Evolutionary conservation across 2,888 invertebrate species (phyloP).

Genomic region (Spialia ferax): DNA sequence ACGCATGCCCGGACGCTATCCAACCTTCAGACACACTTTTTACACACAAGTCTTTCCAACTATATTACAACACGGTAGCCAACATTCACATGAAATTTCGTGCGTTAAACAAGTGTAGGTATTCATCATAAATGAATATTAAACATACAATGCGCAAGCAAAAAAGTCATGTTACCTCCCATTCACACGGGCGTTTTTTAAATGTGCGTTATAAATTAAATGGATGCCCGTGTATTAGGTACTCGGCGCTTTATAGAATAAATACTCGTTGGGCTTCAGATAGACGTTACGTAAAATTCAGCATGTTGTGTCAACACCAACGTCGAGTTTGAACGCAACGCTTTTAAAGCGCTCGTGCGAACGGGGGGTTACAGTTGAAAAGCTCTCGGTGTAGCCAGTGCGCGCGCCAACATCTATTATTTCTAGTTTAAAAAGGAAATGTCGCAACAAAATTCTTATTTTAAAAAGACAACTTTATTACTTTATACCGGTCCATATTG

Average conservation of each 20-base stretch:
- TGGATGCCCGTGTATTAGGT: no score
- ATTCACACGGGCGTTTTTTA: no score
- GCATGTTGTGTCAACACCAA: no score
- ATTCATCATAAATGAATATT: no score
- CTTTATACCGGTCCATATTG: conserved; percentile 62
- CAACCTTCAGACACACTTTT: conserved; percentile 46
- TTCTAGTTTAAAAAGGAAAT: conserved; percentile 42
- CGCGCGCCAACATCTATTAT: conserved; percentile 34
- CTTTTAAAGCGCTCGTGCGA: no score
- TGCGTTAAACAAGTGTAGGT: no score
- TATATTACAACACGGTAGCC: conserved; percentile 18
- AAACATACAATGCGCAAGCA: conserved; percentile 21
- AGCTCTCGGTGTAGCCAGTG: conserved; percentile 52
- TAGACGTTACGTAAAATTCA: no score
- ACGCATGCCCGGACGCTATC: conserved; percentile 70
- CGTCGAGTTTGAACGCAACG: no score
- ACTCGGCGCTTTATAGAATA: no score
- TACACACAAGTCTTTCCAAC: conserved; percentile 46
- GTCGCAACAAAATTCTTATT: conserved; percentile 61
- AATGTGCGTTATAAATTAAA: no score
- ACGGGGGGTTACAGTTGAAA: conserved; percentile 48
- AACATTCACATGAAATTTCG: conserved; percentile 28
- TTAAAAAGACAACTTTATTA: conserved; percentile 53
- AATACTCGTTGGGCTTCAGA: no score
- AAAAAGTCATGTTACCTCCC: conserved; percentile 6